Conservation (phyloP, 1,140 invertebrate species). For the Dendroctonus valens region DNA sequence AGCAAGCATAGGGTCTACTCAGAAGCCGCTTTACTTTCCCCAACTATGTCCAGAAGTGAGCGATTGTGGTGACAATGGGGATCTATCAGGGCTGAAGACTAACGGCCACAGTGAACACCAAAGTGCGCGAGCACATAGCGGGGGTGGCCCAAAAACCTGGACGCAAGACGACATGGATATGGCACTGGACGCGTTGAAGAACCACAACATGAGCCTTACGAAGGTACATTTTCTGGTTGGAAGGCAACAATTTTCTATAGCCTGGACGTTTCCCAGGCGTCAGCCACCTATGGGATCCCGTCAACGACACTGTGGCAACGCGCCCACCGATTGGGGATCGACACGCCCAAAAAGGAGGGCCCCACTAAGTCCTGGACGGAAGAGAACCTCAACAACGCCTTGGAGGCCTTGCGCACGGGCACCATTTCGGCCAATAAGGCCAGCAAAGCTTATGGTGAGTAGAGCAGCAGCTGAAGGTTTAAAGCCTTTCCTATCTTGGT, state of each 20-base stretch:
- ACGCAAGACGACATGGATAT: conserved; percentile 85
- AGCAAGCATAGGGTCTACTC: background rate
- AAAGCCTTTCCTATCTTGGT: background rate
- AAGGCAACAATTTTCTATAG: background rate
- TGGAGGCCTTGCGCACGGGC: conserved; percentile 76
- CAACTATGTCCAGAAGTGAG: conserved; percentile 30
- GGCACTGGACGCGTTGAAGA: conserved; percentile 78
- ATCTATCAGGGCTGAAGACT: conserved; percentile 42
- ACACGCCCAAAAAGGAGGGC: conserved; percentile 87
- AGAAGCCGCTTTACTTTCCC: too few relatives aligned
- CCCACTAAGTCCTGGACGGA: conserved; percentile 85
- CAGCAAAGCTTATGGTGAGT: conserved; percentile 79
- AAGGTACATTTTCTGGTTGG: conserved; percentile 55
- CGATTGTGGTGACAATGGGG: conserved; percentile 35
- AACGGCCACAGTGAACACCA: conserved; percentile 45
- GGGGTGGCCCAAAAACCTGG: conserved; percentile 74
- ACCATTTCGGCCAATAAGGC: conserved; percentile 87
- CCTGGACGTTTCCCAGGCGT: conserved; percentile 52
- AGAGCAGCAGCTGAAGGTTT: background rate
- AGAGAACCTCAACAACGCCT: conserved; percentile 74
- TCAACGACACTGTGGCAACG: conserved; percentile 88
- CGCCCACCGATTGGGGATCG: conserved; percentile 80
- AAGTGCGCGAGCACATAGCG: conserved; percentile 52
- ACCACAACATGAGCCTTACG: conserved; percentile 83
- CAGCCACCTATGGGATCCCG: conserved; percentile 81